Base-by-base conservation (phyloP, 2,113 vertebrate species). In the Hippopotamus amphibius region DNA sequence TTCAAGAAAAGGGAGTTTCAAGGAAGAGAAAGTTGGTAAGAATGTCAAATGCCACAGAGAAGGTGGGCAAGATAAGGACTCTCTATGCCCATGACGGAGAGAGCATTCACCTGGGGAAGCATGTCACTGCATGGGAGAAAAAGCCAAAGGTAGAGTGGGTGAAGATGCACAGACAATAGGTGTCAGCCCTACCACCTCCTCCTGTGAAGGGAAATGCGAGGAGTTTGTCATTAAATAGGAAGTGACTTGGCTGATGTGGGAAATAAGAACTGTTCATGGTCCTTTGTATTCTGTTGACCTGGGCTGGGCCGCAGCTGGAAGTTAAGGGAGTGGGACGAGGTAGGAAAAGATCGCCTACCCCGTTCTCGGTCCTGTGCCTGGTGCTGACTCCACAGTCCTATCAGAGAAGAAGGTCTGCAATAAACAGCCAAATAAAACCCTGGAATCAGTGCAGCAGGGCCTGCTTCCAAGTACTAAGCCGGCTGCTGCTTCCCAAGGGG, bases 231-330 rank as follows among this genome's bases (percentile, higher is more conserved):
- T 12, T 61, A 41, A 33, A 43, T 3, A 79, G 69, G 63, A 91
- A 96, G 82, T 79, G 77, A 57, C 68, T 77, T 61, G 77, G 33
- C 59, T 43, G 81, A 17, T 21, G n/a, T 74, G 82, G 88, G 97
- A 92, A 96, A 59, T 66, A 80, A 86, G 95, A 90, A 68, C 88
- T 79, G 77, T 37, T 82, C 59, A 0, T 24, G 57, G 11, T 69
- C 59, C 91, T 97, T 97, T 97, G 95, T 96, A 17, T 94, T 88
- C 82, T 2, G 0, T 8, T 96, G 96, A 65, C 88, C 93, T 41
- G 17, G 93, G 66, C 71, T 68, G 26, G 55, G 91, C 84, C 68
- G 53, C 61, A 16, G 82, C 85, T 80, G 89, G 82, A 89, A 83
- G 91, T 95, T 91, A 86, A 88, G 95, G 88, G 71, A 1, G 8